phyloP scores from a whole-genome alignment of 2,113 vertebrate species.

The cat (Felis catus) region F.catus_Fca126_mat1.0 CM031428.1:18403001-18403500 shows the following conservation, averaged over 20 bases:
- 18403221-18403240: neutral
- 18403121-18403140: neutral
- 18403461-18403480: too few relatives aligned
- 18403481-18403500: neutral
- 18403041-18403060: neutral
- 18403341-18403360: neutral
- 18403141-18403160: neutral
- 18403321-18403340: neutral
- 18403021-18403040: neutral
- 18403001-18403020: neutral
- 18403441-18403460: neutral
- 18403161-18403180: neutral
- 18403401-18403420: neutral
- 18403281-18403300: neutral
- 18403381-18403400: neutral
- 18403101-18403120: neutral
- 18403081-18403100: neutral
- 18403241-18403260: neutral
- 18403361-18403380: neutral
- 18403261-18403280: neutral
- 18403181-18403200: neutral
- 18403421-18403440: neutral
- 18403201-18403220: neutral
- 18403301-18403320: neutral
- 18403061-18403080: neutral